Evolutionary conservation across 2,888 invertebrate species (phyloP).

Genomic region (Laothoe populi): DNA sequence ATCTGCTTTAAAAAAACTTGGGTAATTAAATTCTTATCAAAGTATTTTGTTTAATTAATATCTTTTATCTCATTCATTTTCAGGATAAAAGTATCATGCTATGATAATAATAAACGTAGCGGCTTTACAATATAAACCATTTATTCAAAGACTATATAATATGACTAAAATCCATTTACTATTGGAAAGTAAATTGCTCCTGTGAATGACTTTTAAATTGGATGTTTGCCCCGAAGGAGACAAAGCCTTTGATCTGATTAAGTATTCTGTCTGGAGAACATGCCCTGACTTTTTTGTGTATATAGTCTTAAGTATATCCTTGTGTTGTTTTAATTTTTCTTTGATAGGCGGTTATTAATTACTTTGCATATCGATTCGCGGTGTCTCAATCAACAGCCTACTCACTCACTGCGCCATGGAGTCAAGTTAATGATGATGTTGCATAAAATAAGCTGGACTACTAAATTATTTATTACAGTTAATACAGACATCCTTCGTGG

Average conservation of each 20-base stretch:
- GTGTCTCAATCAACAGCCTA: no score
- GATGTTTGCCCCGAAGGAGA: slow-evolving; percentile 6
- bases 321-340: neutral
- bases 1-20: no score
- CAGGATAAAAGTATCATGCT: neutral
- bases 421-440: no score
- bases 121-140: neutral
- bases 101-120: neutral
- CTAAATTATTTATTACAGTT: no score
- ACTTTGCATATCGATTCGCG: no score
- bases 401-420: no score
- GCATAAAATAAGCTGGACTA: no score
- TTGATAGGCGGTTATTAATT: neutral
- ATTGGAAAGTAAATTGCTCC: slow-evolving; percentile 3
- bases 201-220: slow-evolving; percentile 21
- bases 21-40: no score
- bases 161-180: neutral
- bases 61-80: neutral
- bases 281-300: neutral
- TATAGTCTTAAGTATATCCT: neutral
- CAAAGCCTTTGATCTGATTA: slow-evolving; percentile 23
- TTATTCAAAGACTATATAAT: neutral
- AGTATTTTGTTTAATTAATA: no score
- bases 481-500: no score
- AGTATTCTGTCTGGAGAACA: slow-evolving; percentile 7